These are phyloP conservation scores for Pterobdella sp. DNA, from an alignment of 2,888 invertebrate genomes.

Conservation along the genomic window DNA sequence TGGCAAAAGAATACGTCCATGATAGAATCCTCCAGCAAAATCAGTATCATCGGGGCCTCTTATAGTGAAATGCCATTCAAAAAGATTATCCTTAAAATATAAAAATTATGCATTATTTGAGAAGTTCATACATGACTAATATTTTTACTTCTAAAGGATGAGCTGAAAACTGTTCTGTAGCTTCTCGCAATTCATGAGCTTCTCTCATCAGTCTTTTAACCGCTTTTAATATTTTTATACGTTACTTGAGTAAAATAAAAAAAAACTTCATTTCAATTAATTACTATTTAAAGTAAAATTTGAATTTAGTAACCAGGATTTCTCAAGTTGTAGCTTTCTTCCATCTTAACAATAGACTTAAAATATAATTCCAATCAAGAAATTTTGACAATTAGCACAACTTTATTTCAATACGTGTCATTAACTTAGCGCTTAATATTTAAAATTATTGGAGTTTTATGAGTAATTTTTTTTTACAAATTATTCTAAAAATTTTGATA, in stretches of 20 bases:
- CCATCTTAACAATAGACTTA: too few species aligned
- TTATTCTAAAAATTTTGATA: too few species aligned
- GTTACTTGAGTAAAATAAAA: neutral
- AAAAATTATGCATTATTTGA: neutral
- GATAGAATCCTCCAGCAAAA: conserved; percentile 82
- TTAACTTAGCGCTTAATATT: neutral
- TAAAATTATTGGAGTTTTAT: neutral
- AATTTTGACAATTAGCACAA: neutral
- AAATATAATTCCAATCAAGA: neutral
- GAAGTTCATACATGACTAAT: neutral
- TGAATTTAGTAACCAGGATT: conserved; percentile 21
- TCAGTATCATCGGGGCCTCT: conserved; percentile 79
- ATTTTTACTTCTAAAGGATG: conserved; percentile 66
- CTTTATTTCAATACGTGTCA: conserved; percentile 5
- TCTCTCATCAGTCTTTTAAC: conserved; percentile 88
- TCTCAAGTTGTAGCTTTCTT: conserved; percentile 25
- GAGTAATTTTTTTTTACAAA: neutral
- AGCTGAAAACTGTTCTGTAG: conserved; percentile 81
- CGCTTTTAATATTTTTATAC: conserved; percentile 56
- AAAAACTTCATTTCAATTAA: neutral
- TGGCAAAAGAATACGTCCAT: conserved; percentile 78
- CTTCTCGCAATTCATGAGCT: conserved; percentile 72
- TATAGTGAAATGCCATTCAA: conserved; percentile 95
- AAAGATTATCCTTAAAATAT: conserved; percentile 68
- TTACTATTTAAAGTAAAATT: conserved; percentile 11